Conservation (phyloP, 2,797 vertebrate genomes). For the Sus cebifrons region DNA sequence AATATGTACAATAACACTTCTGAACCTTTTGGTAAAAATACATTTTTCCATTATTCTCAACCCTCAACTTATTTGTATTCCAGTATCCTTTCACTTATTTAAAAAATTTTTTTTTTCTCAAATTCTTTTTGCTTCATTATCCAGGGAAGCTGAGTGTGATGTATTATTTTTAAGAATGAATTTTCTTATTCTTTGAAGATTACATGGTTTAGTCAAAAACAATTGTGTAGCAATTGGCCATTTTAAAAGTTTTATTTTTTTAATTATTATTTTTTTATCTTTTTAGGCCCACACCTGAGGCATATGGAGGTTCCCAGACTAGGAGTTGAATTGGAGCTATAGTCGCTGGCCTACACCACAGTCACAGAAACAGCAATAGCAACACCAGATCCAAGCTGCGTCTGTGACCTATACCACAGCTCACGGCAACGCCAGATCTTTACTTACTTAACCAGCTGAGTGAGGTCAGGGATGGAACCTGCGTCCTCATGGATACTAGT, state of each 20-base stretch:
- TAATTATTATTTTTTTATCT: too few relatives aligned
- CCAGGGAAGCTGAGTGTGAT: neutral
- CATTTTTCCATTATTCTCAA: neutral
- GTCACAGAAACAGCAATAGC: too few relatives aligned
- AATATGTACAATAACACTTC: neutral
- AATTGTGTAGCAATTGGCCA: neutral
- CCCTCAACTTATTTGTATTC: neutral
- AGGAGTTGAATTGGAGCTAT: too few relatives aligned
- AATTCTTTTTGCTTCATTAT: neutral
- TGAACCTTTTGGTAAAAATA: neutral
- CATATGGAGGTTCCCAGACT: too few relatives aligned
- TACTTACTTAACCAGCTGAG: too few relatives aligned
- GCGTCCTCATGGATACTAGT: too few relatives aligned
- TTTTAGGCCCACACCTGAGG: too few relatives aligned
- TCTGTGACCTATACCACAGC: too few relatives aligned
- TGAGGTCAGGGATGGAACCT: too few relatives aligned
- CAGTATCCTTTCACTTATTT: neutral
- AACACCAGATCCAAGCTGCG: too few relatives aligned
- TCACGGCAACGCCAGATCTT: too few relatives aligned
- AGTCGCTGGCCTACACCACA: too few relatives aligned
- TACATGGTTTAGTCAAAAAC: neutral
- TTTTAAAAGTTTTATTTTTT: neutral
- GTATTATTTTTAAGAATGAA: neutral
- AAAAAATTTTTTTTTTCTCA: neutral
- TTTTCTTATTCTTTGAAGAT: conserved; percentile 31